phyloP scores from a whole-genome alignment of 2,797 vertebrate species.

The Buceros bicornis region DNA sequence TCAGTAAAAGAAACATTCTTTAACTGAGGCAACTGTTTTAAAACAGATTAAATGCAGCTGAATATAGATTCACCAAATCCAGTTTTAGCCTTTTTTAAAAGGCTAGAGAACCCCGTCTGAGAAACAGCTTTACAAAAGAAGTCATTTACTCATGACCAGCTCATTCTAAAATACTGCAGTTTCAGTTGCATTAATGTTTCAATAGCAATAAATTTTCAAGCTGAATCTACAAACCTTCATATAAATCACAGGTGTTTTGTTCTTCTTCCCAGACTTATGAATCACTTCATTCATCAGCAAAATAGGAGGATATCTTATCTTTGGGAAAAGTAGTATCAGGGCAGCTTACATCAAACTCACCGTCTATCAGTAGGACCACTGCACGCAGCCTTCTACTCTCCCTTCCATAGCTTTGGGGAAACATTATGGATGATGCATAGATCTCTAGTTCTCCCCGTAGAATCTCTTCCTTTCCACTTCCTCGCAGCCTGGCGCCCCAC shows the following conservation, averaged over 20 bases:
- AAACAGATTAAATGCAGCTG: background rate
- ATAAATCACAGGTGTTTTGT: background rate
- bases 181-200: background rate
- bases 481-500: too few relatives aligned
- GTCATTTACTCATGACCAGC: background rate
- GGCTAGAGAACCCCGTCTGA: background rate
- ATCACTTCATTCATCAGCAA: background rate
- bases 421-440: background rate
- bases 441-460: background rate
- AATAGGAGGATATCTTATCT: background rate
- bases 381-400: background rate
- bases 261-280: fast-evolving
- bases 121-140: background rate
- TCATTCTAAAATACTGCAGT: background rate
- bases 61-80: background rate
- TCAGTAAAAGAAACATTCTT: background rate
- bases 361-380: background rate
- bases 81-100: background rate
- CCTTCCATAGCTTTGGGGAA: background rate
- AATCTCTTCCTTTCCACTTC: background rate
- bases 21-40: background rate
- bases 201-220: background rate
- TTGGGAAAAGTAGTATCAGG: background rate
- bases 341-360: background rate
- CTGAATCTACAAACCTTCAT: background rate